Conservation (phyloP, 35 echinoderm and acorn worm genomes). For the Heliocidaris erythrogramma region DNA sequence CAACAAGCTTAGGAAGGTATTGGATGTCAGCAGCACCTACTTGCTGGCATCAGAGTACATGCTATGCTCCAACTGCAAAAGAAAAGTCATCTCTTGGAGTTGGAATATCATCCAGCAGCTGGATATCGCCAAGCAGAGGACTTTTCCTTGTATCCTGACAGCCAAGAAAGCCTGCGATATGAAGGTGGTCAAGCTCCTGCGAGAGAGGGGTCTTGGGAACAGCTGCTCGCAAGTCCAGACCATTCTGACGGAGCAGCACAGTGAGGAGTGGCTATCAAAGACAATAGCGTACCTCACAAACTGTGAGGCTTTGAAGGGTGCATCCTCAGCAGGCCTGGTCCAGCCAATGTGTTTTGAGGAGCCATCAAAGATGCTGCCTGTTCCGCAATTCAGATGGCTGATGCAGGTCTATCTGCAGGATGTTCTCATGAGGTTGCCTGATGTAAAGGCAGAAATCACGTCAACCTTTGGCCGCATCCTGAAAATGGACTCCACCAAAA, state of each 20-base stretch:
- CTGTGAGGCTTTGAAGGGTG: neutral
- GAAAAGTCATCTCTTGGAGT: conserved; percentile 47
- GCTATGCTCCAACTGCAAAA: conserved; percentile 15
- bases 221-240: conserved; percentile 21
- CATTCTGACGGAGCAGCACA: neutral
- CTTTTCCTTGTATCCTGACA: conserved; percentile 45
- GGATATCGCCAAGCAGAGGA: conserved; percentile 33
- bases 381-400: conserved; percentile 49
- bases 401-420: conserved; percentile 42
- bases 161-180: conserved; percentile 24
- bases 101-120: conserved; percentile 52
- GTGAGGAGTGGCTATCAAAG: conserved; percentile 45
- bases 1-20: neutral
- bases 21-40: conserved; percentile 46
- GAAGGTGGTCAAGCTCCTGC: conserved; percentile 9
- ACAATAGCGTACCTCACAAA: conserved; percentile 14
- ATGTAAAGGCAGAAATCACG: conserved; percentile 55
- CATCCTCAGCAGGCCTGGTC: neutral
- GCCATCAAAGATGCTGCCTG: conserved; percentile 47
- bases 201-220: conserved; percentile 44
- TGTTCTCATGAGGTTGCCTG: conserved; percentile 33
- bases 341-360: conserved; percentile 22
- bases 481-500: conserved; percentile 53
- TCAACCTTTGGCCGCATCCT: conserved; percentile 60
- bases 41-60: conserved; percentile 41